Evolutionary conservation across 2,797 vertebrate species (phyloP), one percentile per base, ranked within the genome.

Genomic region (Manis pentadactyla): DNA sequence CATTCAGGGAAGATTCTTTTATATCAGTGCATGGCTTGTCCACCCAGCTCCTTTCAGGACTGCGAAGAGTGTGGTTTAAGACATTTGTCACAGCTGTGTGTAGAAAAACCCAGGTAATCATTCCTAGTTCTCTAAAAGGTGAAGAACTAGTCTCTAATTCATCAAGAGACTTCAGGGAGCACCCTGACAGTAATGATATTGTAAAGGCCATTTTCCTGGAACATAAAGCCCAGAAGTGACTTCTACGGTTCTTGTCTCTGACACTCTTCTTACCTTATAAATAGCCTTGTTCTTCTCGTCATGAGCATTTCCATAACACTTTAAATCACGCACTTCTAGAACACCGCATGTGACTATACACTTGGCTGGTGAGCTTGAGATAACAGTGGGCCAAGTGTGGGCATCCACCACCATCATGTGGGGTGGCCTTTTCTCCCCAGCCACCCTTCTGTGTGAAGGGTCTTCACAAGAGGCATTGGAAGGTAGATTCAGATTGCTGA

Each of bases 141-240:
- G 81, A 68, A 71, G 29, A 59, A 15, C 46, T 93, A 46, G 25
- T 59, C 39, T 90, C 27, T 59, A 25, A 49, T 88, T n/a, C 59
- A 73, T 29, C 10, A 55, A 15, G 3, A 27, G 37, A 53, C 85
- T 46, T 12, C 37, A 39, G 21, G 57, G 55, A 66, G 42, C 4
- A 19, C 88, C n/a, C 53, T 64, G 39, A 71, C 12, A 78, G 19
- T 12, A 64, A 39, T 39, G 64, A 79, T 94, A 27, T 7, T 53
- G 11, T 37, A 37, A 0, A 89, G 86, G 46, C 53, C 57, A 71
- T 59, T 93, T 95, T 96, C 92, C 84, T 21, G n/a, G 51, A 90
- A 82, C 19, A 23, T 27, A 13, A 78, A 79, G 10, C 64, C 74
- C 31, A 46, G 23, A 17, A 87, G 17, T 34, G 34, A 37, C 21